Conservation (phyloP, 2,888 invertebrate species). For the Alviniconcha strummeri region DNA sequence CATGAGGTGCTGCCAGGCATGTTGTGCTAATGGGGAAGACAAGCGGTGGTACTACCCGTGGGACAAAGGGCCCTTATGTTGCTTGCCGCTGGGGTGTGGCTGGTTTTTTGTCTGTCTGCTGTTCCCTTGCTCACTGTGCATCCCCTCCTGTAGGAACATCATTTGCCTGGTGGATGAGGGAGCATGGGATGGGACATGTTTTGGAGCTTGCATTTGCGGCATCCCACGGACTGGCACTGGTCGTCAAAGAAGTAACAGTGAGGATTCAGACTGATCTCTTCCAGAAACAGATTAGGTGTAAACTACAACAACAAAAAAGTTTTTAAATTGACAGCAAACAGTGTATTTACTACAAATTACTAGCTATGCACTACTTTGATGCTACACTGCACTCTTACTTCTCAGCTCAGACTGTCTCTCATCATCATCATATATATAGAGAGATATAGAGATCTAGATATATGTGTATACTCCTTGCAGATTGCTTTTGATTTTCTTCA, state of each 20-base stretch:
- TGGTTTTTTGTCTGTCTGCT: conserved; percentile 30
- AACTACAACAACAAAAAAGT: too few relatives aligned
- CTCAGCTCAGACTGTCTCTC: too few relatives aligned
- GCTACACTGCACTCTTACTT: too few relatives aligned
- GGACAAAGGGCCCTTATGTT: conserved; percentile 25
- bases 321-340: too few relatives aligned
- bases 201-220: conserved; percentile 31
- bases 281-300: too few relatives aligned
- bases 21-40: conserved; percentile 23
- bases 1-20: conserved; percentile 11
- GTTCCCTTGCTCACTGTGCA: conserved; percentile 33
- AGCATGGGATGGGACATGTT: conserved; percentile 33
- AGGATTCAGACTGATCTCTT: conserved; percentile 11
- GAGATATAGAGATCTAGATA: too few relatives aligned
- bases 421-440: too few relatives aligned
- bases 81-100: conserved; percentile 9
- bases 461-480: too few relatives aligned
- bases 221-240: conserved; percentile 11
- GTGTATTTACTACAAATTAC: too few relatives aligned
- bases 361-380: too few relatives aligned
- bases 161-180: conserved; percentile 34
- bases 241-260: conserved; percentile 9
- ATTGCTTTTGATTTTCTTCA: too few relatives aligned
- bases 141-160: conserved; percentile 28
- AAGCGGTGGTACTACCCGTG: conserved; percentile 35